Evolutionary conservation across 2,113 vertebrate species (phyloP), one percentile per base, ranked within the genome.

Genomic region (Carassius auratus): DNA sequence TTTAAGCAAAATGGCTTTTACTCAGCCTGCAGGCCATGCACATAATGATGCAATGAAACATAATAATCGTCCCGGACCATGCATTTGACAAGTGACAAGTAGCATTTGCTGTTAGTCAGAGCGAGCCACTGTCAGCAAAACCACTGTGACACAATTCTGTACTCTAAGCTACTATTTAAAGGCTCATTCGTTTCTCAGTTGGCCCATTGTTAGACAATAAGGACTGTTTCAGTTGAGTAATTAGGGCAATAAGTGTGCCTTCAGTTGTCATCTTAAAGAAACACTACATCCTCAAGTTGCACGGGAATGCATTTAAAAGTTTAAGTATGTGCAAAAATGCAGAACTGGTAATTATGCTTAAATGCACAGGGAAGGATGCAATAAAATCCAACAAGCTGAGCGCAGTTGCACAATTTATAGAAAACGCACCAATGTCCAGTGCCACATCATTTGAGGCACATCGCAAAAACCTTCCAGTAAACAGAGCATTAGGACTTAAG

Each of bases 1-100:
- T 79, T 87, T 86, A 81, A 89, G 79, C 86, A 85, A 84, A 90
- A 91, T 33, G 19, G 86, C 80, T 62, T 30, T 78, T 82, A 74
- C 12, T 66, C 79, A 52, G 79, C 64, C 21, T 57, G 30, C n/a
- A 33, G 26, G 42, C 62, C 62, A 50, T 69, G 79, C 79, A 81
- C 79, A 64, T 38, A 80, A 81, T 66, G n/a, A 81, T 45, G 42
- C 38, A 69, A 15, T 36, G 79, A n/a, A n/a, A n/a, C n/a, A n/a
- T n/a, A n/a, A n/a, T 81, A 33, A 81, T n/a, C 3, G 17, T 69
- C 62, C 62, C 64, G 52, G 62, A n/a, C 79, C 79, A 52, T 81
- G 15, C 14, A 55, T 76, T 68, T 69, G 79, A 81, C 62, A 69
- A 81, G 79, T 52, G 62, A 33, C 79, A 81, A 69, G 62, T 8